Percentiles rank a stretch among this genome's conserved stretches.
Evolutionary conservation across 2,888 invertebrate genomes (phyloP).

Genomic region (Tillus elongatus): DNA sequence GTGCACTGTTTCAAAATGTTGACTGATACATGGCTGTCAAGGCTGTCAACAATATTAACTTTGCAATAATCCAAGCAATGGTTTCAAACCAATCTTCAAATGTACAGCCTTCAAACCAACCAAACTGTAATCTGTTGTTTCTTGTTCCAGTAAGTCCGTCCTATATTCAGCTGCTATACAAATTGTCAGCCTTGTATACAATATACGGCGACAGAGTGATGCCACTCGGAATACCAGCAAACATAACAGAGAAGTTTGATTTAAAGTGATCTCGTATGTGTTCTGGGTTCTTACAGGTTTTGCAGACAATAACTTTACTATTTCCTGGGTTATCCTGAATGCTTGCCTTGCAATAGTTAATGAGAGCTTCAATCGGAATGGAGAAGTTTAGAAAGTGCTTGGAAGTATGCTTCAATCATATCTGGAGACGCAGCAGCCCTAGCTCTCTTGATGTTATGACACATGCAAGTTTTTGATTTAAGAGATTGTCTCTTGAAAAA

Average conservation of each 20-base stretch:
- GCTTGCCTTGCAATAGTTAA: slow-evolving; percentile 4
- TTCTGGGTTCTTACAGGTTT: slow-evolving; percentile 24
- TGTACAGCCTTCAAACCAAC: slow-evolving; percentile 25
- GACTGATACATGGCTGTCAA: no score
- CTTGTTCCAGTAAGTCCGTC: slow-evolving; percentile 26
- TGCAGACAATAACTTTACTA: slow-evolving; percentile 4
- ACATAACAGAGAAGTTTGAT: slow-evolving; percentile 19
- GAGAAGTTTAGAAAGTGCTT: no score
- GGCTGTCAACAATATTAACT: no score
- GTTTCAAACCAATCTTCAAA: slow-evolving; percentile 22
- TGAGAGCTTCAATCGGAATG: background rate
- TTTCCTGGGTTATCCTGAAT: background rate
- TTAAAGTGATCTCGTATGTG: slow-evolving; percentile 26
- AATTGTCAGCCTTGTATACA: no score
- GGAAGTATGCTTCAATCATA: no score
- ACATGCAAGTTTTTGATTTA: no score
- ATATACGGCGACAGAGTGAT: slow-evolving; percentile 27
- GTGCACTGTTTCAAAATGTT: no score
- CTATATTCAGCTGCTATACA: no score
- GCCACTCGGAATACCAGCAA: no score
- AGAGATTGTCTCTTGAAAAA: no score
- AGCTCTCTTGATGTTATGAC: no score
- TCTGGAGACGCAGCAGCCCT: no score
- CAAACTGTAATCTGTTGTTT: slow-evolving; percentile 27
- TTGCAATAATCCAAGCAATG: slow-evolving; percentile 19